Evolutionary conservation across 1,140 invertebrate genomes (phyloP), one percentile per base, ranked within the genome.

Genomic region (Zaprionus capensis): DNA sequence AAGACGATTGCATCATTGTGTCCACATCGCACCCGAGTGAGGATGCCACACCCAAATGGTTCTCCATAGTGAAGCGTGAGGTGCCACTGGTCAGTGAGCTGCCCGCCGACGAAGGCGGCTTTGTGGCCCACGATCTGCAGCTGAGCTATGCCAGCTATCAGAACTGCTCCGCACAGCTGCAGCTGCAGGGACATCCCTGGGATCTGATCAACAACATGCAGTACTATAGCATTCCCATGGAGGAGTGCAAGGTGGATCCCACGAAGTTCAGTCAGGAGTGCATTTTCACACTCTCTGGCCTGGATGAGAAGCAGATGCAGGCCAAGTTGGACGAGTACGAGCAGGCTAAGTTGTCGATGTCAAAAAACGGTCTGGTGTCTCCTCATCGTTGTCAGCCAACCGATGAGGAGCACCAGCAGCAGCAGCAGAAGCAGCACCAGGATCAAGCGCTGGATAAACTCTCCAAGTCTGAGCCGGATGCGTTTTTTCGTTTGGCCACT

Each of bases 151-250:
- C 91, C 14, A 93, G 81, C 62, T 71, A 78, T 6, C 82, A 93
- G 20, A 82, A 86, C 15, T 95, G 94, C 69, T 91, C 92, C 0
- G 93, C 94, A 34, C 92, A 94, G 9, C 76, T 94, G 0, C 83
- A 94, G 70, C 92, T 93, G 26, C 94, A 95, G 78, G 94, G 94
- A 1, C 94, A 95, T 86, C 93, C 94, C 14, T 95, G 94, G 94
- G 94, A 95, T 67, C 93, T 95, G 12, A 94, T 94, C 0, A 95
- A 95, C 57, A 95, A 94, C 70, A 83, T 94, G 31, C 94, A 94
- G 51, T 92, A 94, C 64, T 90, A 94, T 28, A 94, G 94, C 56
- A 94, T 94, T 59, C 94, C 94, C 0, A 93, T 94, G 24, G 91
- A 94, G 49, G 94, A 94, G 69, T 94, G 93, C 78, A 94, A 94